Percentiles rank a stretch among this genome's conserved stretches.
These are phyloP conservation scores for Camelus bactrianus DNA, from an alignment of 2,113 vertebrate genomes.

Conservation along the genomic window DNA sequence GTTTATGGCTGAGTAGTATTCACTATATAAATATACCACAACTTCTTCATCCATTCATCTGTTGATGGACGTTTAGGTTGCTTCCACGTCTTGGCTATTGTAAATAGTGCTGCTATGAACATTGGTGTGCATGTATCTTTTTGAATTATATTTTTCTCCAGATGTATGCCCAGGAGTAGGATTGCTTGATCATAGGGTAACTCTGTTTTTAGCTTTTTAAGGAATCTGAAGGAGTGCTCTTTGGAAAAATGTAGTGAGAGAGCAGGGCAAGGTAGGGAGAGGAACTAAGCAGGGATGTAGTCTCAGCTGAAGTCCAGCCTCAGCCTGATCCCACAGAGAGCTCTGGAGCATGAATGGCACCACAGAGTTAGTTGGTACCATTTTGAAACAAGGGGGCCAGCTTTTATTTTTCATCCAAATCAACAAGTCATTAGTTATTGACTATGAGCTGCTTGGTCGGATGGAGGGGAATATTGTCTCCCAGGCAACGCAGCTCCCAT, in stretches of 20 bases:
- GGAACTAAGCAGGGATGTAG: background rate
- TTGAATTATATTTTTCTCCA: no score
- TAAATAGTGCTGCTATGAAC: no score
- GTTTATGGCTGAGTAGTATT: no score
- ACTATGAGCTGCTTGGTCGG: background rate
- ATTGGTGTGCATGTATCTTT: no score
- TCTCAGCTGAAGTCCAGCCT: background rate
- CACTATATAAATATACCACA: no score
- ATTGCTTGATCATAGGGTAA: no score
- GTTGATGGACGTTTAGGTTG: no score
- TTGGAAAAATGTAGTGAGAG: background rate
- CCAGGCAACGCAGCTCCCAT: background rate
- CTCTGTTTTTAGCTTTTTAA: no score
- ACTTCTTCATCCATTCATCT: no score
- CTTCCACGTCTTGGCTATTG: no score
- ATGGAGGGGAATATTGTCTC: background rate
- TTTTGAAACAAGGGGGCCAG: background rate
- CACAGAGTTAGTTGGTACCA: background rate
- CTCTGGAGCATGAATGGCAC: background rate
- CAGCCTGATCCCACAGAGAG: background rate
- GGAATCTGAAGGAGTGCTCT: background rate
- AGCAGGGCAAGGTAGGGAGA: background rate
- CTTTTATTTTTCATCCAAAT: background rate
- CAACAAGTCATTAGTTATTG: background rate
- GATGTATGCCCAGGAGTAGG: no score